Base-by-base conservation (phyloP, 2,113 vertebrate species). In the Odocoileus hemionus region DNA sequence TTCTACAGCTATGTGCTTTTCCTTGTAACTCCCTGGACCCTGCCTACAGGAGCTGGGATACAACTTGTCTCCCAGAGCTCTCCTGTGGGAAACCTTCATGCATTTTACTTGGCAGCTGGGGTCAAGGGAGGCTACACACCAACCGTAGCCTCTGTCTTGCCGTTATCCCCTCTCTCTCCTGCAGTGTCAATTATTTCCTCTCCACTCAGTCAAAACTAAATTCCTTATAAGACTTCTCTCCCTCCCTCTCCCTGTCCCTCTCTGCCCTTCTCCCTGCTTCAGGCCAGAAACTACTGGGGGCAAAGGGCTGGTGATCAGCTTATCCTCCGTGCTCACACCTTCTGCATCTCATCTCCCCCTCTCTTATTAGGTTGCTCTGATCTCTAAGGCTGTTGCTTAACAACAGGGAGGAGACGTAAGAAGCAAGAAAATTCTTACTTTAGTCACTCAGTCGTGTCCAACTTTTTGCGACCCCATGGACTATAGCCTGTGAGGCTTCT, bases 251-350 rank as follows among this genome's bases (percentile, higher is more conserved):
- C n/a, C 19, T 82, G 47, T 21, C 30, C 86, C 54, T 47, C 85
- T 61, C 43, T 7, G 12, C 11, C 70, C 25, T 60, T 83, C 52
- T 55, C 52, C 17, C 7, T 67, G 57, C 15, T 60, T 43, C n/a
- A 55, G 25, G 10, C 70, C 39, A 26, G 92, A 54, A 64, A 67
- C 64, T 64, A 6, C 47, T 36, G 1, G 15, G 36, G 9, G 3
- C 13, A 43, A 23, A 7, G 45, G 3, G 19, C 67, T 2, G 11
- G 5, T 26, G 13, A 36, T 47, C 4, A 39, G 15, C 47, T 78
- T 33, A 0, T 6, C 52, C 33, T 91, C 28, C 1, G 1, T 23
- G 23, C 78, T 36, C 10, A 1, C 0, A 0, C 60, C 45, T 45
- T 47, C 6, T 70, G 14, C 8, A 1, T 89, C 36, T 26, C 28